phyloP scores from a whole-genome alignment of 1,140 invertebrate genomes.

The Hesperophylax magnus region DNA sequence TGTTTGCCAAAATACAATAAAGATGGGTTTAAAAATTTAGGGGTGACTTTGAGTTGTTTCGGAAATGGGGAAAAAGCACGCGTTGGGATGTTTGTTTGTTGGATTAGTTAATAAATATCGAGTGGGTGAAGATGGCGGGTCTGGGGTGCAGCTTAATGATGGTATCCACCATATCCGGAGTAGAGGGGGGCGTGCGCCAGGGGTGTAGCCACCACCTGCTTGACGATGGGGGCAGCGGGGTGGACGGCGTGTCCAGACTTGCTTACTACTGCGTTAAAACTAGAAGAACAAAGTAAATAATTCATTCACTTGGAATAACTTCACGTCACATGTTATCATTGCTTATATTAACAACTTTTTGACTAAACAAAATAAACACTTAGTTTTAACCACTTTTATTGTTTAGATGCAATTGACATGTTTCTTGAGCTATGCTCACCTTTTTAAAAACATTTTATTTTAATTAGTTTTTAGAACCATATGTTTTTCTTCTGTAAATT shows the following conservation, averaged over 20 bases:
- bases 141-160: neutral
- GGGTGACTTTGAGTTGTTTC: neutral
- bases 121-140: neutral
- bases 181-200: constrained; percentile 65
- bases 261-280: constrained; percentile 77
- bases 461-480: too few relatives aligned
- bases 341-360: too few relatives aligned
- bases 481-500: too few relatives aligned
- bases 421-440: too few relatives aligned
- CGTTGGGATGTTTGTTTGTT: constrained; percentile 16
- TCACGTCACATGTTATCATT: too few relatives aligned
- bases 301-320: too few relatives aligned
- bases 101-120: constrained; percentile 30
- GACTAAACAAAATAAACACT: too few relatives aligned
- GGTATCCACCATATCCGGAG: constrained; percentile 61
- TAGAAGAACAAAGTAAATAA: constrained; percentile 58
- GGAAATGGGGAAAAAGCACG: neutral
- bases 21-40: neutral
- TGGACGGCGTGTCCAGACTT: constrained; percentile 69
- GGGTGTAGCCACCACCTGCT: constrained; percentile 51
- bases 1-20: neutral
- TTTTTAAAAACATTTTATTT: too few relatives aligned
- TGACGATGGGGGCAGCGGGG: constrained; percentile 49
- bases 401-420: too few relatives aligned
- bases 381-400: too few relatives aligned